Evolutionary conservation across 2,797 vertebrate genomes (phyloP).

Genomic region (Chaenodraco wilsoni): DNA sequence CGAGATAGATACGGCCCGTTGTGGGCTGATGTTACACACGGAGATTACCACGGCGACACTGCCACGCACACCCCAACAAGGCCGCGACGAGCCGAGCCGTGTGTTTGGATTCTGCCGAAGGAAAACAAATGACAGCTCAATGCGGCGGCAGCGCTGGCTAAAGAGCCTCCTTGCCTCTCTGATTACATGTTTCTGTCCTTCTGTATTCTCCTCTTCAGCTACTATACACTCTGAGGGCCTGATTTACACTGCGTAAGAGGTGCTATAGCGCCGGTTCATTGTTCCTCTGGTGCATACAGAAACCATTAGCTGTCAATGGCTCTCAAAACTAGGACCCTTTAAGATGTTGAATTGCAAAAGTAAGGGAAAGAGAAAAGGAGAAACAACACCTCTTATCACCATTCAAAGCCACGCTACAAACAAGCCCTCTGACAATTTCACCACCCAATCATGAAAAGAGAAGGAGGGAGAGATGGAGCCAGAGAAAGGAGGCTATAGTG

Average conservation of each 20-base stretch:
- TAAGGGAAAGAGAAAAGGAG: slow-evolving; percentile 45
- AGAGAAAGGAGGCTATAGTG: slow-evolving; percentile 91
- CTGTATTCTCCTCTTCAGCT: slow-evolving; percentile 60
- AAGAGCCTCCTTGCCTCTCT: slow-evolving; percentile 50
- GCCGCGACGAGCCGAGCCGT: slow-evolving; percentile 36
- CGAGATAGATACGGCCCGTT: slow-evolving; percentile 61
- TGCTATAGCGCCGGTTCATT: slow-evolving; percentile 40
- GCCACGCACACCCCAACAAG: slow-evolving; percentile 65
- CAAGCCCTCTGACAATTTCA: slow-evolving; percentile 77
- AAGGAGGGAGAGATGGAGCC: slow-evolving; percentile 80
- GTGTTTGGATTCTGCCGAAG: slow-evolving; percentile 59
- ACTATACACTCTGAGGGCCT: slow-evolving; percentile 66
- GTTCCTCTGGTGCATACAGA: slow-evolving; percentile 45
- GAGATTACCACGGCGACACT: slow-evolving; percentile 60
- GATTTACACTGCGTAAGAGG: slow-evolving; percentile 64
- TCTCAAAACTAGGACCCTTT: slow-evolving; percentile 63
- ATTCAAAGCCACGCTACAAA: slow-evolving; percentile 74
- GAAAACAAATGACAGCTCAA: slow-evolving; percentile 75
- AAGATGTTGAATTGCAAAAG: slow-evolving; percentile 54
- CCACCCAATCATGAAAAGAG: slow-evolving; percentile 78
- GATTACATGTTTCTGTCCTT: slow-evolving; percentile 78
- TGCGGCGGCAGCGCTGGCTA: slow-evolving; percentile 29
- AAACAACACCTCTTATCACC: slow-evolving; percentile 75
- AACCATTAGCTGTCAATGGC: slow-evolving; percentile 72
- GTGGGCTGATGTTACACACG: slow-evolving; percentile 63